Percentiles rank a stretch among this genome's conserved stretches.
These are phyloP conservation scores for Carassius auratus DNA, from an alignment of 2,113 vertebrate species.

Conservation along the genomic window DNA sequence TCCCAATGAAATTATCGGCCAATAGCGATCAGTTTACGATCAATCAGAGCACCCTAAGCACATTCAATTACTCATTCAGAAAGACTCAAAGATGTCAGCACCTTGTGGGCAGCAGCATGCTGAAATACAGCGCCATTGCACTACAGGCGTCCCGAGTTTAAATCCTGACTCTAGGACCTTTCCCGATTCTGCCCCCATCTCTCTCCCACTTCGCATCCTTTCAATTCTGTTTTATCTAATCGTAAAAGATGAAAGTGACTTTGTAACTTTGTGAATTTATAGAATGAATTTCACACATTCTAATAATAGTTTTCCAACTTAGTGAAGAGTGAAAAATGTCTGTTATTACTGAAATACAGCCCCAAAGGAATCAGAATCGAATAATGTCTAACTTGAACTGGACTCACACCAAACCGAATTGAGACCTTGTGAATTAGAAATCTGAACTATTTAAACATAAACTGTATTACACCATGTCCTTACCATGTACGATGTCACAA, in stretches of 20 bases:
- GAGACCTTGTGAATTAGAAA: background rate
- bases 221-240: no score
- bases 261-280: background rate
- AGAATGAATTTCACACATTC: background rate
- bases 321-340: background rate
- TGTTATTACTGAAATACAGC: background rate
- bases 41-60: no score
- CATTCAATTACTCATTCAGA: background rate
- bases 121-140: no score
- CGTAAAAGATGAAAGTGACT: background rate
- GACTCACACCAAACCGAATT: background rate
- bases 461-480: background rate
- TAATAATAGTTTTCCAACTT: background rate
- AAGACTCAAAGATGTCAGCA: background rate
- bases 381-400: background rate
- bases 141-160: no score
- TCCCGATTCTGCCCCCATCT: no score
- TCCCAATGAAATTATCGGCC: no score
- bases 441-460: background rate
- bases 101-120: no score
- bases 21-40: no score
- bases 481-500: background rate
- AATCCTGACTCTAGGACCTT: no score
- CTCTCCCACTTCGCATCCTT: no score
- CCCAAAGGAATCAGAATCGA: background rate